Evolutionary conservation across 2,797 vertebrate species (phyloP), one percentile per base, ranked within the genome.

Genomic region (Cottoperca gobio): DNA sequence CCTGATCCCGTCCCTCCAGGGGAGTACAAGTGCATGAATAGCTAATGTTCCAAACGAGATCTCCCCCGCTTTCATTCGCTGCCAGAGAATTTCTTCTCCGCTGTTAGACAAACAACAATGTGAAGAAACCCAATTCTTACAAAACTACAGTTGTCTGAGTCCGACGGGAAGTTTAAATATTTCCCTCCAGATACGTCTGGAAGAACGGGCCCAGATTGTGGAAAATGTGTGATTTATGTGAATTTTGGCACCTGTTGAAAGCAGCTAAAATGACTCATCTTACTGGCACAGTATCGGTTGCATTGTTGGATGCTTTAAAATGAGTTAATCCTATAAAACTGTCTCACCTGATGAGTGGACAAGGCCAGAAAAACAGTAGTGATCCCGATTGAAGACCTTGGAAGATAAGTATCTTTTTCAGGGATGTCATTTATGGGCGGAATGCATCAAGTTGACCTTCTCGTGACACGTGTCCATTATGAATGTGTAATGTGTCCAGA

Each of bases 21-120:
- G 85, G 83, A 89, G 68, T 84, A 81, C 83, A 88, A 91, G 81
- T 84, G 81, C 68, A 86, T 89, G 86, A 89, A 90, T 90, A 78
- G 83, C 73, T 87, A 85, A 91, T 90, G 84, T 86, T 85, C 78
- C 81, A 81, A n/a, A 68, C 5, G 39, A 79, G 70, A 75, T 59
- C 73, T 81, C 73, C 63, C 42, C 49, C 12, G 1, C 91, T 92
- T 93, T 93, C 57, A 90, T 91, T 84, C 55, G 13, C 68, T 79
- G 90, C 89, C 93, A 92, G 85, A 83, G 72, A 81, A 76, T 82
- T 84, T 82, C 54, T 45, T 72, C 76, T 63, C 61, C 24, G 7
- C 66, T 57, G 73, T 76, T 63, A 76, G 65, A 73, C 59, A 58
- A 85, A 72, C 42, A 85, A 83, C 73, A 84, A 70, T 71, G 59